A percentile compares a stretch with the other conserved stretches of the same genome.
phyloP scores from a whole-genome alignment of 1,140 invertebrate species.

The Drosophila sp. region DNA sequence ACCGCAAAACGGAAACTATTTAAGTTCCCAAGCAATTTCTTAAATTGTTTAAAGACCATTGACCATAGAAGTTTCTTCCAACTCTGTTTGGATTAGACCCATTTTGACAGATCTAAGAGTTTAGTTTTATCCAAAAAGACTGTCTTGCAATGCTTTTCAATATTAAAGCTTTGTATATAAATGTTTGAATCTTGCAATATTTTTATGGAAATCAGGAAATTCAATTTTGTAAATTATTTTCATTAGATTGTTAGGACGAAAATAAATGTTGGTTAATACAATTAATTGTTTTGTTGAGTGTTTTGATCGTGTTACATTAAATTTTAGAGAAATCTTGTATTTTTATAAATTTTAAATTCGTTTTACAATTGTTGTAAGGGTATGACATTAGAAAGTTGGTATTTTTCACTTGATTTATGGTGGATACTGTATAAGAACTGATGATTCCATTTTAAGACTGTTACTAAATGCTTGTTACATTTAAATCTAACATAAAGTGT shows the following conservation, averaged over 20 bases:
- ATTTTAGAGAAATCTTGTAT: background rate
- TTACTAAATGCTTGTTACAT: background rate
- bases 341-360: slow-evolving; percentile 9
- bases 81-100: background rate
- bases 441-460: background rate
- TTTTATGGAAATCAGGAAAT: background rate
- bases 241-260: background rate
- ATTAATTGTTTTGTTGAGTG: background rate
- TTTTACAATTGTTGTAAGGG: slow-evolving; percentile 7
- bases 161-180: background rate
- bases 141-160: background rate
- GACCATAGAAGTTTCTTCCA: background rate
- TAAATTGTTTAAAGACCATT: background rate
- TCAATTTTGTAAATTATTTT: background rate
- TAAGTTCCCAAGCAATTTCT: background rate
- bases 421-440: background rate
- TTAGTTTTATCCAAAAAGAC: background rate
- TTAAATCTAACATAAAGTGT: no score
- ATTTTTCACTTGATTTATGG: background rate
- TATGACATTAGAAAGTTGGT: background rate
- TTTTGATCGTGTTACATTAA: background rate
- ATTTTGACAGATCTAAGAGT: background rate
- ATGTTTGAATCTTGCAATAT: background rate
- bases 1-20: background rate
- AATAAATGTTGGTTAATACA: background rate